These are phyloP conservation scores for Siphlonurus alternatus DNA, from an alignment of 2,888 invertebrate genomes.

Conservation along the genomic window DNA sequence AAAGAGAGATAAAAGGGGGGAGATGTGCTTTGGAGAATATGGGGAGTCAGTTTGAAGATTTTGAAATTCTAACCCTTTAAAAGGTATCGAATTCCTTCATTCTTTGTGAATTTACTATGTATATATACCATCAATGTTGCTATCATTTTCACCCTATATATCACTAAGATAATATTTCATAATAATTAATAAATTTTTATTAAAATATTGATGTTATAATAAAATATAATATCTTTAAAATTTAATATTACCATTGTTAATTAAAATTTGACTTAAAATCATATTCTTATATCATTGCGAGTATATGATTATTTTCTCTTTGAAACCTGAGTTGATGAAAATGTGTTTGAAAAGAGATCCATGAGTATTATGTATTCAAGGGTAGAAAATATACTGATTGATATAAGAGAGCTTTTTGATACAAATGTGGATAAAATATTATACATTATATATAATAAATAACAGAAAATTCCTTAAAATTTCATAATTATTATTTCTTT, in stretches of 20 bases:
- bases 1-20: no score
- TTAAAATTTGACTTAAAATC: no score
- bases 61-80: not conserved
- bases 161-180: not conserved
- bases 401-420: not conserved
- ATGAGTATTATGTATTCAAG: not conserved
- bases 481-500: not conserved
- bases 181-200: not conserved
- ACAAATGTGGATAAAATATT: not conserved
- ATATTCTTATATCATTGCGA: no score
- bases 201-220: not conserved
- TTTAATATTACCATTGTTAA: no score
- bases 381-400: not conserved
- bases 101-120: not conserved
- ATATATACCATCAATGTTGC: not conserved
- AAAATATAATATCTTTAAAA: no score
- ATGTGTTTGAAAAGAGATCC: no score
- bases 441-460: not conserved
- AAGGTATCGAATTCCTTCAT: not conserved
- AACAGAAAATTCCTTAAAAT: not conserved
- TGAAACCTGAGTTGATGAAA: no score
- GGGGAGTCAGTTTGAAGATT: no score
- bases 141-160: not conserved
- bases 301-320: no score
- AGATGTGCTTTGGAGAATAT: no score